A percentile compares a stretch with the other conserved stretches of the same genome.
phyloP scores from a whole-genome alignment of 2,797 vertebrate genomes.

The Platalea minor region DNA sequence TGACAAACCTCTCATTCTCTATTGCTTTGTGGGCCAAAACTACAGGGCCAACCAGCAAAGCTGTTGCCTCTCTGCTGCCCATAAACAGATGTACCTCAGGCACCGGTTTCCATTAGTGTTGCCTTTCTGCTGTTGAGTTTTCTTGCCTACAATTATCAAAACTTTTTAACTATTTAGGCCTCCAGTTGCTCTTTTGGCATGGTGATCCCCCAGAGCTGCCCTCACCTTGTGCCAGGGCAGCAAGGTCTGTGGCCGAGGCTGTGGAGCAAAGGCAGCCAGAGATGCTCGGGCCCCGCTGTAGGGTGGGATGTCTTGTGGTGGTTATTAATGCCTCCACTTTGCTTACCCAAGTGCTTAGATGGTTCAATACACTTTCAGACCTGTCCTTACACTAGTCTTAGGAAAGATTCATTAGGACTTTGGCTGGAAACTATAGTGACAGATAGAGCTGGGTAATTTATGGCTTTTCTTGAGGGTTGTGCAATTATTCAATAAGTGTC shows the following conservation, averaged over 20 bases:
- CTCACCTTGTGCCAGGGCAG: background rate
- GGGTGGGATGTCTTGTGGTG: background rate
- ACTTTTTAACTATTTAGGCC: background rate
- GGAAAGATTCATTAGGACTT: constrained; percentile 73
- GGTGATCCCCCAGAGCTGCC: background rate
- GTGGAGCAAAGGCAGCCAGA: background rate
- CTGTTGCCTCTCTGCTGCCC: background rate
- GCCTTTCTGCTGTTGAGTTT: background rate
- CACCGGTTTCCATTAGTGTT: background rate
- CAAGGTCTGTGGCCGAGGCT: background rate
- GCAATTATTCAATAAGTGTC: constrained; percentile 70
- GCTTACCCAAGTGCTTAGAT: constrained; percentile 69
- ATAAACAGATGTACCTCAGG: background rate
- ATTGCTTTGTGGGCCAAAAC: background rate
- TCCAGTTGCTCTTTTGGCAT: background rate
- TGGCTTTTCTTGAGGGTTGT: constrained; percentile 66
- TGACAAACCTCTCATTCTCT: background rate
- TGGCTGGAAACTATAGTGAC: constrained; percentile 70
- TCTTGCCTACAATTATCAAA: background rate
- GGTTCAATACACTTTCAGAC: constrained; percentile 66
- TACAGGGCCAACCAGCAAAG: background rate
- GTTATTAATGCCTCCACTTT: constrained; percentile 66
- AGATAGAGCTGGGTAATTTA: constrained; percentile 67
- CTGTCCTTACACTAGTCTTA: constrained; percentile 71
- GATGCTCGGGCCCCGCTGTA: background rate